Base-by-base conservation (phyloP, 2,888 invertebrate genomes). In the Stenodera caucasica region DNA sequence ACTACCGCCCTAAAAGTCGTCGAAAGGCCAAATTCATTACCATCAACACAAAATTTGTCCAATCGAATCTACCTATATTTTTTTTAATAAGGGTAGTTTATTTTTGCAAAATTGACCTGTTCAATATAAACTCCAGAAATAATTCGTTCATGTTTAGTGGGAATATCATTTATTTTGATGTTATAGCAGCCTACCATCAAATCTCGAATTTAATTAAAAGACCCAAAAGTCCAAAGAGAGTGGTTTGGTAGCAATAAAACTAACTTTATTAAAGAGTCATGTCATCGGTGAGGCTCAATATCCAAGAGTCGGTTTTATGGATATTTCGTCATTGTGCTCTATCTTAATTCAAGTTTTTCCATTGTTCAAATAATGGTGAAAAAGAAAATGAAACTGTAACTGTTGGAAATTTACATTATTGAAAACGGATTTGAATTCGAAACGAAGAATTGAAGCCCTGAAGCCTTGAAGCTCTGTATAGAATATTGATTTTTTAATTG, bases 151-250 rank as follows among this genome's bases (percentile, higher is more conserved):
- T 57, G 51, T 57, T 57, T 57, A 57, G 40, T 26, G 37, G 21
- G 52, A 57, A 57, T 57, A 37, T 57, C 5, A 26, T 26, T 6
- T 26, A 7, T 26, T 26, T 26, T 26, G 26, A 26, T 26, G 26
- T 49, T 49, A 6, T 29, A 9, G 40, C 15, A n/a, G 30, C n/a
- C 40, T 14, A 45, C 53, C 49, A 32, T 58, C 53, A 40, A 53
- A 53, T 58, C 49, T 30, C 40, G 37, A 35, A 57, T 52, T 58
- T 58, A 53, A 58, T 58, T 58, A 58, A 58, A 53, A 23, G 58
- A 32, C 45, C 45, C 45, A 45, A 45, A 45, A 45, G 45, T 45
- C 21, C 11, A 45, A 21, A 11, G 21, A 2, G 21, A 21, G 45
- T 45, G 37, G 15, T 37, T 5, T 14, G 11, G 35, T 14, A 14